Evolutionary conservation across 2,888 invertebrate species (phyloP), one percentile per base, ranked within the genome.

Genomic region (Tortrix viridana): DNA sequence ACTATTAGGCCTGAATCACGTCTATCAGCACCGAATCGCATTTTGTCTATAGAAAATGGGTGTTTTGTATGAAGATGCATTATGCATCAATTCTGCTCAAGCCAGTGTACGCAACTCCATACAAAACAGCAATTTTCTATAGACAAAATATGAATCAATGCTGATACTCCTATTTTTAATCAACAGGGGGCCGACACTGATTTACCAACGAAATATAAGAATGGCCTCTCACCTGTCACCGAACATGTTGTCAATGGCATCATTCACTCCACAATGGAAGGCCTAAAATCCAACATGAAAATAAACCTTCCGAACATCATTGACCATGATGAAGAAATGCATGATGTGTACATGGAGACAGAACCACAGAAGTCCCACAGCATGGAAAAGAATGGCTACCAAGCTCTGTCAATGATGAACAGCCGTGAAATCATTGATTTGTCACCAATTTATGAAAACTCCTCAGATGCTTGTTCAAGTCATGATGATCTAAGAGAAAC

Each of bases 371-470:
- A 65, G 78, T 77, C 67, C 26, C 77, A 74, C 50, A 77, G 66
- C 46, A 65, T 78, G 1, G 84, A 84, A 49, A 92, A 86, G 67
- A 89, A 88, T 79, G 89, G 89, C 3, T 92, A 91, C 56, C 90
- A 92, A 69, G 80, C 85, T 5, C 70, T 89, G 4, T 77, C 85
- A 6, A 83, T 78, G 44, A 70, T 85, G 16, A 86, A 76, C 65
- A 90, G 89, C 67, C 78, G 92, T 23, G 92, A 92, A 66, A 86
- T 92, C 26, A 87, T 92, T 56, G 92, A 92, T 66, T 70, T 92
- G 52, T 92, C 92, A 46, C 92, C 92, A 1, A 92, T 92, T 52
- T 92, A 92, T 68, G 92, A 92, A 70, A 92, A 92, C 68, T 92
- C 92, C 12, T 92, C 92, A 1, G 92, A 93, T 76, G 92, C 92